phyloP scores from a whole-genome alignment of 2,888 invertebrate genomes.

The Dysmachus trigonus region DNA sequence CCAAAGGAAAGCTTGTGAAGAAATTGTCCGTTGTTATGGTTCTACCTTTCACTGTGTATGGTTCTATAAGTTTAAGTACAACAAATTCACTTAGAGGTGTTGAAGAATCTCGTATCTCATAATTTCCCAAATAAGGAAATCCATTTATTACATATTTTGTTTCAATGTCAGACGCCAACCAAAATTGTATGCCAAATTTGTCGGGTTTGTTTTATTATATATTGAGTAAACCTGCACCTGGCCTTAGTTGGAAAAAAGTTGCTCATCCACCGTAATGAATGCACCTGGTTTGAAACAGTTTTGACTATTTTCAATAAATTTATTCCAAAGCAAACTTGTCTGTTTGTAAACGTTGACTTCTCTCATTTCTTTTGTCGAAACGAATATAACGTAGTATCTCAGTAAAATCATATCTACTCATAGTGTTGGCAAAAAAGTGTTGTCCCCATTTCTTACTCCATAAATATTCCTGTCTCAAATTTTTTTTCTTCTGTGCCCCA shows the following conservation, averaged over 20 bases:
- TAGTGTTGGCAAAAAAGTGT: not conserved
- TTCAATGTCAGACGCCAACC: slow-evolving; percentile 48
- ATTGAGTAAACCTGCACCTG: slow-evolving; percentile 55
- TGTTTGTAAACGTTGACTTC: not conserved
- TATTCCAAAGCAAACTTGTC: slow-evolving; percentile 10
- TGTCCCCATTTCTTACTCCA: slow-evolving; percentile 45
- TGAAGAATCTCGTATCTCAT: slow-evolving; percentile 46
- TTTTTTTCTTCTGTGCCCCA: slow-evolving; percentile 77
- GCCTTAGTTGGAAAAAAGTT: slow-evolving; percentile 54
- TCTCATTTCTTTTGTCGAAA: slow-evolving; percentile 2
- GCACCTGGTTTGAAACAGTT: not conserved
- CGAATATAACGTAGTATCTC: not conserved
- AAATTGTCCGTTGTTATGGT: slow-evolving; percentile 52
- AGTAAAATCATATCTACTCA: slow-evolving; percentile 24
- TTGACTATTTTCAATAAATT: slow-evolving; percentile 7
- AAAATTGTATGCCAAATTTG: slow-evolving; percentile 53
- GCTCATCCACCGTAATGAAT: slow-evolving; percentile 47
- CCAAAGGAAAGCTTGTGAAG: slow-evolving; percentile 50
- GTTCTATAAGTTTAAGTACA: slow-evolving; percentile 49
- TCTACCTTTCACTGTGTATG: slow-evolving; percentile 50
- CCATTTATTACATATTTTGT: slow-evolving; percentile 43
- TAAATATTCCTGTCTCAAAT: slow-evolving; percentile 62
- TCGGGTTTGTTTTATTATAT: slow-evolving; percentile 53
- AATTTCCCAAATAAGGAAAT: slow-evolving; percentile 51
- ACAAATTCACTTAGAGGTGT: slow-evolving; percentile 48